Percentiles rank a stretch among this genome's conserved stretches.
These are phyloP conservation scores for Salarias fasciatus DNA, from an alignment of 2,797 vertebrate genomes.

Conservation along the genomic window DNA sequence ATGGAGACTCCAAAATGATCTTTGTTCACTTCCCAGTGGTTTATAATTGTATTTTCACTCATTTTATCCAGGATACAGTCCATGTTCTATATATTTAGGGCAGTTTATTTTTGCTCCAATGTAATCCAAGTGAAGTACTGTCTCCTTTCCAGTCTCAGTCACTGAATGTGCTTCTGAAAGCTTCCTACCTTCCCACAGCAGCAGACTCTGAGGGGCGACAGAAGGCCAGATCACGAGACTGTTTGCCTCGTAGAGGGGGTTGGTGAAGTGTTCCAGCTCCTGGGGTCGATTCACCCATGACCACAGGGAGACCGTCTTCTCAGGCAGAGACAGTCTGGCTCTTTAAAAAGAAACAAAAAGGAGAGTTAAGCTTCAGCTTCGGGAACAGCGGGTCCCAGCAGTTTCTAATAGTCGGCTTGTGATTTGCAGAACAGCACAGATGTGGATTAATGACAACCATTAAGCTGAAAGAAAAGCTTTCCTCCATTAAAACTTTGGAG, in stretches of 20 bases:
- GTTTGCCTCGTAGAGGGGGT: constrained; percentile 96
- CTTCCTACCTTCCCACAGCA: constrained; percentile 95
- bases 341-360: constrained; percentile 65
- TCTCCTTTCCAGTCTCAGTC: constrained; percentile 4
- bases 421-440: background rate
- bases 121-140: too few relatives aligned
- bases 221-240: constrained; percentile 98
- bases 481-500: background rate
- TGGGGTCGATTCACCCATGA: constrained; percentile 95
- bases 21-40: too few relatives aligned
- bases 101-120: too few relatives aligned
- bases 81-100: too few relatives aligned
- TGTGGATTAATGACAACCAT: background rate
- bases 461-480: background rate
- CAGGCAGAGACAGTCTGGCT: constrained; percentile 88
- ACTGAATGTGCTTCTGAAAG: background rate
- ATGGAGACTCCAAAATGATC: too few relatives aligned
- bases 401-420: background rate
- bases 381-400: background rate
- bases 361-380: background rate
- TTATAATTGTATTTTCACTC: too few relatives aligned
- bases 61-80: too few relatives aligned
- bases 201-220: constrained; percentile 97
- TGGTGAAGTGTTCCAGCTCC: constrained; percentile 88
- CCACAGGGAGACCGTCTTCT: constrained; percentile 98